Percentiles rank a stretch among this genome's conserved stretches.
phyloP scores from a whole-genome alignment of 2,113 vertebrate species.

The Nycticryphes semicollaris region DNA sequence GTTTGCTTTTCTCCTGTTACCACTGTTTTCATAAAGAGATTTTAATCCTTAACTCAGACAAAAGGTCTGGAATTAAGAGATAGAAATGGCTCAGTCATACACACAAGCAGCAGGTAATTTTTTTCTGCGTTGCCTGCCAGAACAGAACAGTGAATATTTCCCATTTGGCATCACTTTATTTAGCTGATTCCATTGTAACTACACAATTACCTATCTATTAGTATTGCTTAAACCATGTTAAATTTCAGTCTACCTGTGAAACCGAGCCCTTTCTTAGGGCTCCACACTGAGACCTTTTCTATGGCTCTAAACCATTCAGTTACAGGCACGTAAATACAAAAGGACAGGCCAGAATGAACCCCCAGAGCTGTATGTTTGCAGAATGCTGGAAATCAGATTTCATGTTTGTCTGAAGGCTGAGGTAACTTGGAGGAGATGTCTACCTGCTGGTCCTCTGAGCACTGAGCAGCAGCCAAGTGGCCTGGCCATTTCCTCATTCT shows the following conservation, averaged over 20 bases:
- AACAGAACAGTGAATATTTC: constrained; percentile 46
- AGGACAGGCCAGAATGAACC: not conserved
- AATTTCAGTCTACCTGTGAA: constrained; percentile 29
- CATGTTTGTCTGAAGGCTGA: not conserved
- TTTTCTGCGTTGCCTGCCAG: constrained; percentile 25
- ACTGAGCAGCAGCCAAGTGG: not conserved
- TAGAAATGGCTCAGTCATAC: constrained; percentile 18
- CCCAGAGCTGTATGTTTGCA: not conserved
- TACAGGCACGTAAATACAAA: not conserved
- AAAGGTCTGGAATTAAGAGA: constrained; percentile 52
- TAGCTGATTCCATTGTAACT: constrained; percentile 46
- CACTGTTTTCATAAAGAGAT: constrained; percentile 29
- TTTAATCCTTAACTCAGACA: constrained; percentile 40
- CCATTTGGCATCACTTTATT: constrained; percentile 58
- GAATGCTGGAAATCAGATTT: not conserved
- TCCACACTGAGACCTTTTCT: not conserved
- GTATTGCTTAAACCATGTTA: constrained; percentile 16
- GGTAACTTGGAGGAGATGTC: not conserved
- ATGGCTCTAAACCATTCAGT: not conserved
- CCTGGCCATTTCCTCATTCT: not conserved
- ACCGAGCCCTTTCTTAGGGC: not conserved
- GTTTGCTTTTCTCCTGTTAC: constrained; percentile 37
- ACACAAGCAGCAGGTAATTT: not conserved
- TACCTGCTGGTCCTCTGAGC: not conserved
- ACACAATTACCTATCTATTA: constrained; percentile 51